These are phyloP conservation scores for Forbesichthys papilliferus DNA, from an alignment of 2,113 vertebrate species.

Conservation along the genomic window DNA sequence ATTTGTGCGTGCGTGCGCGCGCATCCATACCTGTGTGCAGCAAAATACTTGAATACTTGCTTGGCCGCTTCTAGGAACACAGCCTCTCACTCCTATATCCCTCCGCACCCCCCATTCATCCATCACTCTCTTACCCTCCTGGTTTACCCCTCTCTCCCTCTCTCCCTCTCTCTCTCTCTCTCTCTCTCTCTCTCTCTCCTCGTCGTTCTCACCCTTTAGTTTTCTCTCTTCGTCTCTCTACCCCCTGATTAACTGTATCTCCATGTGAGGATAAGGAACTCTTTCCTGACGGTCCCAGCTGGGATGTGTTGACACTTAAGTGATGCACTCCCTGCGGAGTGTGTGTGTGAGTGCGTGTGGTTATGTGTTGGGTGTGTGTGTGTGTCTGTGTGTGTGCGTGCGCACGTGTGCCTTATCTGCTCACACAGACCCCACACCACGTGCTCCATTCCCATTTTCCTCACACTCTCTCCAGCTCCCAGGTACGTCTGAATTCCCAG, in stretches of 20 bases:
- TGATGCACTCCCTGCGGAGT: slow-evolving; percentile 28
- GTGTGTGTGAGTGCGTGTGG: neutral
- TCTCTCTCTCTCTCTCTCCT: neutral
- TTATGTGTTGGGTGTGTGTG: neutral
- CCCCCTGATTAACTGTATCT: slow-evolving; percentile 54
- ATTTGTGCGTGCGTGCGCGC: neutral
- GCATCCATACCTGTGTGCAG: no score
- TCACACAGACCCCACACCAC: slow-evolving; percentile 10
- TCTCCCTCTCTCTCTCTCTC: neutral
- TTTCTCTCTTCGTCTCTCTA: slow-evolving; percentile 16
- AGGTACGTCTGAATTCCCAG: slow-evolving; percentile 28
- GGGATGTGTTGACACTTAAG: neutral
- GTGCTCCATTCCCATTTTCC: slow-evolving; percentile 6
- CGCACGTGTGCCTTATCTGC: neutral
- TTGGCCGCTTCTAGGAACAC: slow-evolving; percentile 52
- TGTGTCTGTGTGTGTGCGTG: neutral
- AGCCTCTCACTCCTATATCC: slow-evolving; percentile 22
- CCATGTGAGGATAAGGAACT: slow-evolving; percentile 33
- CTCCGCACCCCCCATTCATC: neutral
- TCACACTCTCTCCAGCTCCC: neutral
- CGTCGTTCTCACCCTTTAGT: neutral
- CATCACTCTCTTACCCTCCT: no score
- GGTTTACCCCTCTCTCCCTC: neutral
- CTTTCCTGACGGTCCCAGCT: slow-evolving; percentile 11
- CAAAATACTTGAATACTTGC: slow-evolving; percentile 43